Evolutionary conservation across 2,797 vertebrate genomes (phyloP).

Genomic region (Mormyrops attenuatus): DNA sequence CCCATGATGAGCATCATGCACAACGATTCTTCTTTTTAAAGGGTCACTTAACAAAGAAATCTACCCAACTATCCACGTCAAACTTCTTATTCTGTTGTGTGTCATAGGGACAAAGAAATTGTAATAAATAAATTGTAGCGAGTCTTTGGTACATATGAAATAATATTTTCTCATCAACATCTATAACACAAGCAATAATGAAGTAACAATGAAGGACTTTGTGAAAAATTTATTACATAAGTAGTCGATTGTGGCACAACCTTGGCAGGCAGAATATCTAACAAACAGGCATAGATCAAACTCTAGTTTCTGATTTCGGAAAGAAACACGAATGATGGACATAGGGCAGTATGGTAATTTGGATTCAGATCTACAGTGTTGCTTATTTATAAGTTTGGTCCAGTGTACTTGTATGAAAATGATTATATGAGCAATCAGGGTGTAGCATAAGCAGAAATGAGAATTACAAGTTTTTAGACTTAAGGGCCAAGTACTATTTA

Average conservation of each 20-base stretch:
- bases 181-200: not conserved
- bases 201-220: not conserved
- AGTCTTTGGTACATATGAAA: not conserved
- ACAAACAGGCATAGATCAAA: not conserved
- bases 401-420: not conserved
- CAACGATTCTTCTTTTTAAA: not conserved
- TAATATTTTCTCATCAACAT: not conserved
- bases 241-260: not conserved
- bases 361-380: not conserved
- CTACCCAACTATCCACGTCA: not conserved
- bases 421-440: not conserved
- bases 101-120: not conserved
- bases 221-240: not conserved
- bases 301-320: not conserved
- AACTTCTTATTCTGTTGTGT: not conserved
- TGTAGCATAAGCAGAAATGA: not conserved
- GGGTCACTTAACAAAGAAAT: not conserved
- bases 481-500: not conserved
- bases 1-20: not conserved
- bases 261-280: not conserved
- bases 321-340: not conserved
- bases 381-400: slow-evolving; percentile 6
- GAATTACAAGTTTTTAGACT: not conserved
- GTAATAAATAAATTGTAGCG: not conserved
- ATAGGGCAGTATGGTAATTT: not conserved